Conservation (phyloP, 1,140 invertebrate genomes). For the Penaeus chinensis region DNA sequence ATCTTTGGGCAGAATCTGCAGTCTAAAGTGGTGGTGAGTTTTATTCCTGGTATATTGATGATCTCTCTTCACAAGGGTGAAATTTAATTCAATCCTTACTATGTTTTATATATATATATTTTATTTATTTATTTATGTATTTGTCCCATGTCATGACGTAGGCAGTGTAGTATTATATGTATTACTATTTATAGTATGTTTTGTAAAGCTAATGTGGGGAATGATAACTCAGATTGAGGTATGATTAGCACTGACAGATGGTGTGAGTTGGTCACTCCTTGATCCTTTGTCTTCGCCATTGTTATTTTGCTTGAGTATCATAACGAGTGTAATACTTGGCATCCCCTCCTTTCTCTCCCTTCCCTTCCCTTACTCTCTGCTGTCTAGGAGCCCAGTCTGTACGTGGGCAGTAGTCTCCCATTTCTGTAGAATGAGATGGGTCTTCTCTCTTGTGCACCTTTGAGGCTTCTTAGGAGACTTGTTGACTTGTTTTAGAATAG, state of each 20-base stretch:
- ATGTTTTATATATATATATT: too few relatives aligned
- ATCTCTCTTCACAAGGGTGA: neutral
- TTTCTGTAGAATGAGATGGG: neutral
- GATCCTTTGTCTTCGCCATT: neutral
- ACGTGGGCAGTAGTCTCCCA: neutral
- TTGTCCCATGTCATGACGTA: neutral
- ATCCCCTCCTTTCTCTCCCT: neutral
- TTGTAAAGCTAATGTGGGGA: too few relatives aligned
- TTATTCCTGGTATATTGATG: neutral
- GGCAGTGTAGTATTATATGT: neutral
- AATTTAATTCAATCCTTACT: neutral
- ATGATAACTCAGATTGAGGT: too few relatives aligned
- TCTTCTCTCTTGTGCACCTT: neutral
- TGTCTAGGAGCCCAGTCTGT: neutral
- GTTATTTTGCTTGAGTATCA: too few relatives aligned
- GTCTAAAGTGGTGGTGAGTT: slow-evolving; percentile 77
- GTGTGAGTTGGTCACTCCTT: neutral
- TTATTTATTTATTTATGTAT: too few relatives aligned
- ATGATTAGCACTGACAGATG: neutral
- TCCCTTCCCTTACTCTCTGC: neutral
- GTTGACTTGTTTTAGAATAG: too few relatives aligned
- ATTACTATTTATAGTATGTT: too few relatives aligned
- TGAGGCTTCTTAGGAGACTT: too few relatives aligned
- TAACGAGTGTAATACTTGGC: neutral
- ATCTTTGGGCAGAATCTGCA: slow-evolving; percentile 93